phyloP scores from a whole-genome alignment of 2,113 vertebrate genomes.

The Chroicocephalus ridibundus region DNA sequence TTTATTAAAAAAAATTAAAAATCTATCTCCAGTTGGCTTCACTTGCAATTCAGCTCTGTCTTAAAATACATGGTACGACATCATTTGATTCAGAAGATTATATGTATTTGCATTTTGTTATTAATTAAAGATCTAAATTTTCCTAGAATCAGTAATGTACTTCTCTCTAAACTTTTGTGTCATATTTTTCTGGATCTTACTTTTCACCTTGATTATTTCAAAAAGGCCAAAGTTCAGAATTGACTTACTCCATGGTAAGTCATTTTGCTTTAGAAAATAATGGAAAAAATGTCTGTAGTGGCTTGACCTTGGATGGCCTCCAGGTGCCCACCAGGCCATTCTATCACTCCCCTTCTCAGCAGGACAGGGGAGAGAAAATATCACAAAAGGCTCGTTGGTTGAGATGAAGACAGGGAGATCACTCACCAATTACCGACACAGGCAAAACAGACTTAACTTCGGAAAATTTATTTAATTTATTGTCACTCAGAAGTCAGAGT shows the following conservation, averaged over 20 bases:
- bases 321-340: not conserved
- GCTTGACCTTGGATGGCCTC: not conserved
- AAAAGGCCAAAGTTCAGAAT: not conserved
- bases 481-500: not conserved
- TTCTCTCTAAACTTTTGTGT: not conserved
- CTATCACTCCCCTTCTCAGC: not conserved
- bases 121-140: not conserved
- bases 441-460: not conserved
- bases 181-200: not conserved
- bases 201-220: not conserved
- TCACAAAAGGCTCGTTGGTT: not conserved
- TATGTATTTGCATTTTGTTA: not conserved
- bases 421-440: not conserved
- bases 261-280: not conserved
- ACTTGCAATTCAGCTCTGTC: not conserved
- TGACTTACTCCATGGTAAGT: not conserved
- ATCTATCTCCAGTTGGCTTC: not conserved
- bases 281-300: not conserved
- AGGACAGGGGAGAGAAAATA: not conserved
- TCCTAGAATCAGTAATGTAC: not conserved
- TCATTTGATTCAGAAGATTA: not conserved
- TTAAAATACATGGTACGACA: not conserved
- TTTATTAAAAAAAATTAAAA: not conserved
- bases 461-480: not conserved
- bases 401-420: not conserved